These are phyloP conservation scores for Eurystomus gularis DNA, from an alignment of 2,113 vertebrate species.

Conservation along the genomic window DNA sequence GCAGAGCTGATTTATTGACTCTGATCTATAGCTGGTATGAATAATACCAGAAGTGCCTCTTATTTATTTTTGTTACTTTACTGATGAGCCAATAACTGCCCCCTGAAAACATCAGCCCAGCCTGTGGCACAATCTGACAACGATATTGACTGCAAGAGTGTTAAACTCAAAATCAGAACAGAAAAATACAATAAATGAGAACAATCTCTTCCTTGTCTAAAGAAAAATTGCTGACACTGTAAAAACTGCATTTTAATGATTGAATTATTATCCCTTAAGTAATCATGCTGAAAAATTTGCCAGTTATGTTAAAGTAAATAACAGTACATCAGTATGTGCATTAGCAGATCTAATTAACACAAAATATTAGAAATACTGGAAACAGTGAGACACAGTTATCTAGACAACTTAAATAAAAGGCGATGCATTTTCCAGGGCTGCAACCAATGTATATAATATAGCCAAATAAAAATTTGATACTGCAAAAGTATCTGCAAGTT, in stretches of 20 bases:
- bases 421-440: not conserved
- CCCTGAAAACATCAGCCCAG: not conserved
- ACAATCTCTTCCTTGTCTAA: not conserved
- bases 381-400: not conserved
- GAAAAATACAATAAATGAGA: not conserved
- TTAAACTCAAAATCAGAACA: slow-evolving; percentile 22
- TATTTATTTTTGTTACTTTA: slow-evolving; percentile 34
- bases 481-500: not conserved
- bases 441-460: not conserved
- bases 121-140: not conserved
- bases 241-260: slow-evolving; percentile 3
- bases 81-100: not conserved
- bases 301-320: slow-evolving; percentile 22
- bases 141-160: not conserved
- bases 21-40: not conserved
- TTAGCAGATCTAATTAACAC: not conserved
- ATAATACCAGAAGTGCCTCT: not conserved
- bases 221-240: not conserved
- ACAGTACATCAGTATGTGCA: not conserved
- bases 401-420: not conserved
- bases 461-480: not conserved
- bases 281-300: not conserved
- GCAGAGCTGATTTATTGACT: not conserved
- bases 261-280: not conserved
- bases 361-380: not conserved